Evolutionary conservation across 2,113 vertebrate species (phyloP).

Genomic region (Leptocoma aspasia): DNA sequence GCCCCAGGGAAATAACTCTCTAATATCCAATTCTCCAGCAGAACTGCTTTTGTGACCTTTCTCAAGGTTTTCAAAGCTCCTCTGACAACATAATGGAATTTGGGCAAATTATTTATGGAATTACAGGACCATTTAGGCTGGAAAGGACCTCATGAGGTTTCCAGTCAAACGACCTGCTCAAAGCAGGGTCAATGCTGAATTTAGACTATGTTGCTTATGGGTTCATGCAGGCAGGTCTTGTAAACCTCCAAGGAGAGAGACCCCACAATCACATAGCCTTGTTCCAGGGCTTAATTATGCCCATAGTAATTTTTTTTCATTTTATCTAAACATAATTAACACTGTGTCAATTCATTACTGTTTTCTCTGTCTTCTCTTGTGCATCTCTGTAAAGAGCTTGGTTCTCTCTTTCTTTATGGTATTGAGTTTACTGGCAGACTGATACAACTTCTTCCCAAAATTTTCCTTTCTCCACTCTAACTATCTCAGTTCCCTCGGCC

Average conservation of each 20-base stretch:
- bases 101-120: background rate
- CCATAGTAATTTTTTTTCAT: background rate
- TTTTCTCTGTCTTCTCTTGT: background rate
- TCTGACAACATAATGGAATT: background rate
- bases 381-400: background rate
- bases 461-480: background rate
- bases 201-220: background rate
- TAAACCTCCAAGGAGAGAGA: background rate
- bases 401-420: background rate
- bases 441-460: background rate
- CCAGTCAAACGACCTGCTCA: background rate
- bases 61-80: background rate
- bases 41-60: background rate
- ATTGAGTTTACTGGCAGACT: background rate
- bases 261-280: background rate
- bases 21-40: background rate
- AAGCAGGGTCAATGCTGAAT: background rate
- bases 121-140: background rate
- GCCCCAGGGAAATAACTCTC: background rate
- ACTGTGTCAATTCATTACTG: background rate
- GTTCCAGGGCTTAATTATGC: background rate
- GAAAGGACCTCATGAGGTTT: background rate
- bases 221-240: background rate
- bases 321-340: background rate
- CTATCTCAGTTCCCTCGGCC: background rate